Percentiles rank a stretch among this genome's conserved stretches.
These are phyloP conservation scores for Phalloptychus januarius DNA, from an alignment of 2,797 vertebrate genomes.

Conservation along the genomic window DNA sequence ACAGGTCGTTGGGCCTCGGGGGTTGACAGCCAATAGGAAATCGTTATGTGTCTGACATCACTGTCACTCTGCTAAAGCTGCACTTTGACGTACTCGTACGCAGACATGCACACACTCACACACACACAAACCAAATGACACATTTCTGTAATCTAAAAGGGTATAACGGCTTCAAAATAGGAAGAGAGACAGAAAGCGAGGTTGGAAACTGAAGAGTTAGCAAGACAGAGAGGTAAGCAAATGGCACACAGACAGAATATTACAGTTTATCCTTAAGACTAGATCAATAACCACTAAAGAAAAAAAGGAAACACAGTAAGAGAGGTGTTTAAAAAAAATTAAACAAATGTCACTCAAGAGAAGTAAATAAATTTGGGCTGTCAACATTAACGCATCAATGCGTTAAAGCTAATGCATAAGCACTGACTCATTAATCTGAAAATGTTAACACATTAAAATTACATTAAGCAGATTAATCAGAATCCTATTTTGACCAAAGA, in stretches of 20 bases:
- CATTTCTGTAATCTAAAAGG: conserved; percentile 37
- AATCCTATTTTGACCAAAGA: no score
- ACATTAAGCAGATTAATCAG: no score
- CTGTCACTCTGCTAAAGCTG: conserved; percentile 69
- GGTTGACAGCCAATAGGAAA: conserved; percentile 75
- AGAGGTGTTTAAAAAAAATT: conserved; percentile 34
- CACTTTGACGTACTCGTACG: conserved; percentile 36
- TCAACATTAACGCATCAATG: no score
- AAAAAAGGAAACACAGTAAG: conserved; percentile 11
- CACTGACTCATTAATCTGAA: no score
- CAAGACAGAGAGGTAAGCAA: conserved; percentile 27
- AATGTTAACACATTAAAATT: no score
- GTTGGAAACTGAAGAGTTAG: conserved; percentile 46
- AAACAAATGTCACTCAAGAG: conserved; percentile 46
- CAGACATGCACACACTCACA: conserved; percentile 16
- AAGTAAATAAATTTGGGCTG: not conserved
- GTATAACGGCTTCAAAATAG: conserved; percentile 40
- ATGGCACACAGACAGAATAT: conserved; percentile 35
- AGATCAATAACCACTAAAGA: conserved; percentile 68
- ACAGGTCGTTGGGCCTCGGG: conserved; percentile 67
- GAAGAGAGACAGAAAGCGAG: conserved; percentile 12
- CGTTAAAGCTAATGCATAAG: no score
- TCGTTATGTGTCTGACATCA: conserved; percentile 75
- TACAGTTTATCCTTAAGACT: conserved; percentile 52
- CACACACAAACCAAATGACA: conserved; percentile 5